Base-by-base conservation (phyloP, 2,888 invertebrate genomes). In the Epinotia bilunana region DNA sequence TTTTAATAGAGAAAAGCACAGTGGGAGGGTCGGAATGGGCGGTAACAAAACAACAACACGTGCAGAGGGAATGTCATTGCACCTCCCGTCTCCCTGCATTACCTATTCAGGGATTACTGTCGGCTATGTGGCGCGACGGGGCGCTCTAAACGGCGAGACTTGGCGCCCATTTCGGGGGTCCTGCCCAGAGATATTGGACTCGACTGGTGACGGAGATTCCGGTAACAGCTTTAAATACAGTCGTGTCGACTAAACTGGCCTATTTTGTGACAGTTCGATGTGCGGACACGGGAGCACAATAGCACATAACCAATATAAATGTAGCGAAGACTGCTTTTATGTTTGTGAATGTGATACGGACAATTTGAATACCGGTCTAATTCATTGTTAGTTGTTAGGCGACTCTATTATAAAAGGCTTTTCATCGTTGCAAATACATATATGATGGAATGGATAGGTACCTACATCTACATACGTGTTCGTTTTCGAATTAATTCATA, bases 31-130 rank as follows among this genome's bases (percentile, higher is more conserved):
- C 49, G 71, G 67, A 61, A 72, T 55, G 67, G 67, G 75, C 33
- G 74, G 70, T 55, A 67, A 71, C 74, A 71, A 74, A 74, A 74
- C 74, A 74, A 73, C 61, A 74, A 75, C 71, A 75, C 72, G 75
- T 75, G 75, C 74, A 77, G 75, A 78, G 75, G 63, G 76, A 72
- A 79, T 80, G 80, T 82, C 80, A 82, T 81, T 80, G 82, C 80
- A 80, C 80, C 81, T 81, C 77, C 77, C 78, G 78, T 58, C 75
- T 75, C 67, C 77, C 75, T 72, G 78, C 78, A 82, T 83, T 82
- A 82, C 77, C 78, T 79, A 84, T 84, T 84, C 82, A 82, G 79
- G 81, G 83, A 83, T 83, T 82, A 82, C 80, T 72, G 79, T 63
- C 76, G 78, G 76, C 74, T 74, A 75, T 74, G 78, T 77, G 78